These are phyloP conservation scores for Aphelenchoides fujianensis DNA, from an alignment of 1,140 invertebrate species.

Conservation along the genomic window DNA sequence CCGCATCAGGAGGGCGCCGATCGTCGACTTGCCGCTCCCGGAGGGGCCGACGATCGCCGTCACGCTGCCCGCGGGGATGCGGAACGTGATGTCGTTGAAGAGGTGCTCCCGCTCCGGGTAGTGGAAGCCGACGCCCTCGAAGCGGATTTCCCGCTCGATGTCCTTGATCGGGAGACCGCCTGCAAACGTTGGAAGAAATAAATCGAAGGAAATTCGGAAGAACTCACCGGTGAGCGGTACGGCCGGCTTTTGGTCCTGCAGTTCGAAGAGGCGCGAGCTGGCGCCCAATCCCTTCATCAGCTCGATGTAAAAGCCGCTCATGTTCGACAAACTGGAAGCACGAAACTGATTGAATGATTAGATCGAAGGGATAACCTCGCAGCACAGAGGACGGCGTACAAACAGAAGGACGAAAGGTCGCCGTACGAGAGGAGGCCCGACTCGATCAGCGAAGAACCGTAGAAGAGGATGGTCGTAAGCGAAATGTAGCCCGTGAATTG, in stretches of 20 bases:
- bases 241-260: constrained; percentile 76
- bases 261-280: constrained; percentile 79
- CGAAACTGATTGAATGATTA: too few species aligned
- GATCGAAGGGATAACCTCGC: too few species aligned
- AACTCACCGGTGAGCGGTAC: constrained; percentile 68
- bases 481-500: constrained; percentile 87
- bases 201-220: too few species aligned
- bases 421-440: constrained; percentile 80
- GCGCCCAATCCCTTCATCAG: constrained; percentile 88
- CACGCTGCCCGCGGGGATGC: constrained; percentile 62
- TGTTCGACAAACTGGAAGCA: constrained; percentile 37
- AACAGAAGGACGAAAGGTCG: constrained; percentile 58
- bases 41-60: constrained; percentile 66
- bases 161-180: constrained; percentile 64
- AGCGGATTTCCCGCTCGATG: constrained; percentile 67
- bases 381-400: constrained; percentile 57
- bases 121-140: constrained; percentile 66
- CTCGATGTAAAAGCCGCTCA: constrained; percentile 86
- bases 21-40: constrained; percentile 67
- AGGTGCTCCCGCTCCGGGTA: constrained; percentile 68
- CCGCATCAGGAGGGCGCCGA: constrained; percentile 55
- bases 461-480: constrained; percentile 85
- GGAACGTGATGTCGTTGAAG: constrained; percentile 64
- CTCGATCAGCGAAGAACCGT: constrained; percentile 82
- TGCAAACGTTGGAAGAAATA: too few species aligned